These are phyloP conservation scores for Pristionchus entomophagus DNA, from an alignment of 2,888 invertebrate species.

Conservation along the genomic window DNA sequence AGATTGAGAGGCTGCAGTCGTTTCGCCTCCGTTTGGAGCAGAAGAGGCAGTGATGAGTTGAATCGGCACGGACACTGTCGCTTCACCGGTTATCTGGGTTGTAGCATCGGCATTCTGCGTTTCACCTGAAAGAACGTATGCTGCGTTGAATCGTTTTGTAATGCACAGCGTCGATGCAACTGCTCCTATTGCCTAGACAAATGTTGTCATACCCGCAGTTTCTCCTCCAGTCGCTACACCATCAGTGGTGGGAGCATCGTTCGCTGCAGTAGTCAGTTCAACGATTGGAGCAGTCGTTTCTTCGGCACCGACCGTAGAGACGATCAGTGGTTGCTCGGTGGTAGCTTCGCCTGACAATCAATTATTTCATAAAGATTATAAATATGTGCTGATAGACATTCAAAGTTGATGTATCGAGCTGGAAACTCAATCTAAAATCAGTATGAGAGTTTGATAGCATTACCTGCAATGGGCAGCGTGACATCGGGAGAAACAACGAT, in stretches of 20 bases:
- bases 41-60: background rate
- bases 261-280: too few species aligned
- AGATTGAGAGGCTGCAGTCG: background rate
- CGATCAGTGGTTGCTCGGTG: background rate
- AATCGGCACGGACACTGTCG: background rate
- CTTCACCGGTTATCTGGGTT: background rate
- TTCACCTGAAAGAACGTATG: conserved; percentile 2
- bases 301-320: background rate
- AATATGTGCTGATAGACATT: too few species aligned
- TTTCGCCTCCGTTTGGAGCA: background rate
- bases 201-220: background rate
- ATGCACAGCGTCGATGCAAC: too few species aligned
- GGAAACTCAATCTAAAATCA: too few species aligned
- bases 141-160: too few species aligned
- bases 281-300: too few species aligned
- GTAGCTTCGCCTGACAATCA: background rate
- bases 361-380: too few species aligned
- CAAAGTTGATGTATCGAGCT: too few species aligned
- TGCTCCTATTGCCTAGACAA: too few species aligned
- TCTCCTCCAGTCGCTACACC: background rate
- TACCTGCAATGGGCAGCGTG: conserved; percentile 13
- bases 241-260: too few species aligned
- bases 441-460: background rate
- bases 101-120: background rate
- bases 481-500: background rate